phyloP scores from a whole-genome alignment of 2,113 vertebrate species.

The Aptenodytes patagonicus region DNA sequence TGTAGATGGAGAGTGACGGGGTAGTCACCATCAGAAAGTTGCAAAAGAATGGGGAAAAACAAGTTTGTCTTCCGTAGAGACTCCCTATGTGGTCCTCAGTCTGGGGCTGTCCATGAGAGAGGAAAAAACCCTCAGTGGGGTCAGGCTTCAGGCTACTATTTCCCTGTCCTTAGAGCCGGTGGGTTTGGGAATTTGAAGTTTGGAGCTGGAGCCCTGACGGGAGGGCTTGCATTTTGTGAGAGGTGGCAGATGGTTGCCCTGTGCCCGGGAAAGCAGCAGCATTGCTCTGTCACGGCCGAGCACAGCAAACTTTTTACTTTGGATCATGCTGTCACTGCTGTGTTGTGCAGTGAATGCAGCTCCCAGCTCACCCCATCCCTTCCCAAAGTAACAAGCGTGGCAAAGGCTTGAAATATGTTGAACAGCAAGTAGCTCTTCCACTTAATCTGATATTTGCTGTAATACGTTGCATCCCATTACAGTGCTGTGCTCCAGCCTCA shows the following conservation, averaged over 20 bases:
- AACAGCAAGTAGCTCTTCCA: not conserved
- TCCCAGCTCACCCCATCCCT: not conserved
- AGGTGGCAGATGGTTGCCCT: not conserved
- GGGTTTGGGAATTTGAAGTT: not conserved
- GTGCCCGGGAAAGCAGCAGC: not conserved
- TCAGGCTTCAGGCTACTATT: not conserved
- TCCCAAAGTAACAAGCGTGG: not conserved
- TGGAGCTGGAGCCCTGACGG: not conserved
- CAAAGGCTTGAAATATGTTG: not conserved
- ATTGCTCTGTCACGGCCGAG: not conserved
- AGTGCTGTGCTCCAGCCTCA: not conserved
- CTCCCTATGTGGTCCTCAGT: not conserved
- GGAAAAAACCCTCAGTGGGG: not conserved
- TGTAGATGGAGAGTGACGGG: not conserved
- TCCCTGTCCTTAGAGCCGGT: not conserved
- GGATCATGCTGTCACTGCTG: not conserved
- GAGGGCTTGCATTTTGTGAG: not conserved
- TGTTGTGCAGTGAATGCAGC: not conserved
- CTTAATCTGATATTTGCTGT: not conserved
- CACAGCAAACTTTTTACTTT: not conserved
- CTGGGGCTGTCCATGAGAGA: not conserved
- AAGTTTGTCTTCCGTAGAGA: not conserved
- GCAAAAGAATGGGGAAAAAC: not conserved
- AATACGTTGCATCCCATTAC: not conserved
- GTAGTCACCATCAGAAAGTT: fast-evolving